Conservation (phyloP, 2,888 invertebrate genomes). For the Tetanocera ferruginea region DNA sequence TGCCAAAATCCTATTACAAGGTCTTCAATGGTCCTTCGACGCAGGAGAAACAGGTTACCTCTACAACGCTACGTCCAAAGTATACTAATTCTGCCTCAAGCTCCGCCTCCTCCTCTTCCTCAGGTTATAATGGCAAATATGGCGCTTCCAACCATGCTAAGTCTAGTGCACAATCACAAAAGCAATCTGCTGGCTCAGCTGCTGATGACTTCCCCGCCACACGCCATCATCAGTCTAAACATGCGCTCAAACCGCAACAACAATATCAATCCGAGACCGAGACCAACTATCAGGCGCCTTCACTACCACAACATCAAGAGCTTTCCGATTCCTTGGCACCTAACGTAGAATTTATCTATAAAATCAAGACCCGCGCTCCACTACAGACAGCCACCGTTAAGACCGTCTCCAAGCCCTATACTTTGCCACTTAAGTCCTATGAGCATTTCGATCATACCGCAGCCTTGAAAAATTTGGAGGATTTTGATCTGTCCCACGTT, state of each 20-base stretch:
- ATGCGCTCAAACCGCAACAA: conserved; percentile 23
- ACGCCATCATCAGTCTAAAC: conserved; percentile 44
- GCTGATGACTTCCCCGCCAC: conserved; percentile 29
- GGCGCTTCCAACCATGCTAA: conserved; percentile 10
- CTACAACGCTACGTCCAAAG: conserved; percentile 62
- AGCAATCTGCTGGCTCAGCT: not conserved
- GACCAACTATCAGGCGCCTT: conserved; percentile 58
- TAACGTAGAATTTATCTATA: conserved; percentile 68
- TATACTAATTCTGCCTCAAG: conserved; percentile 46
- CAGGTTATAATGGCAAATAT: not conserved
- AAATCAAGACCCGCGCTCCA: conserved; percentile 65
- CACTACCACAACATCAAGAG: conserved; percentile 43
- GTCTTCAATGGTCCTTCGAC: not conserved
- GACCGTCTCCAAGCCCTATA: conserved; percentile 64
- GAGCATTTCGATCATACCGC: conserved; percentile 67
- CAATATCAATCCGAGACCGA: conserved; percentile 60
- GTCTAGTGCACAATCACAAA: conserved; percentile 17
- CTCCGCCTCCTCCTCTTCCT: conserved; percentile 47
- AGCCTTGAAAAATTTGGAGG: conserved; percentile 66
- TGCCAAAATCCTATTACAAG: conserved; percentile 62
- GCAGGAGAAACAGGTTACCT: conserved; percentile 56
- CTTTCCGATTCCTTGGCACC: conserved; percentile 60
- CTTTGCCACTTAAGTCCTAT: conserved; percentile 55
- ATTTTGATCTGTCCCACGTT: conserved; percentile 66
- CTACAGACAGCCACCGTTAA: conserved; percentile 66